Evolutionary conservation across 2,888 invertebrate genomes (phyloP).

Genomic region (Linnaemya tessellans): DNA sequence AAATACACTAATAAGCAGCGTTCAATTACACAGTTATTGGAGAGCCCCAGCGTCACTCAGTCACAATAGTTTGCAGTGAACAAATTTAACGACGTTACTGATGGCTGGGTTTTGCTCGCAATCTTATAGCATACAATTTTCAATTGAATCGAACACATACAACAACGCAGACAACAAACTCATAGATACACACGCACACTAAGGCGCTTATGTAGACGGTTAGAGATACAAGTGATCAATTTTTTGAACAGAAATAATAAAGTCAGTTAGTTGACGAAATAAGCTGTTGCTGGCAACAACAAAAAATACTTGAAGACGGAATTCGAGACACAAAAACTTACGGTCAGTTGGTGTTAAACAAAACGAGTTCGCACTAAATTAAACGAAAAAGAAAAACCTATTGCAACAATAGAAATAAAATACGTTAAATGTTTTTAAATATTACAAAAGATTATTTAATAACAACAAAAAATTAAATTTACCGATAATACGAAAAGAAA

Average conservation of each 20-base stretch:
- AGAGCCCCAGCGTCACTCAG: slow-evolving; percentile 20
- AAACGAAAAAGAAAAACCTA: not conserved
- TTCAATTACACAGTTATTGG: slow-evolving; percentile 48
- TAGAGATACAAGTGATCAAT: slow-evolving; percentile 65
- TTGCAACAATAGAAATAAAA: not conserved
- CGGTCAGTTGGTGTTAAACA: not conserved
- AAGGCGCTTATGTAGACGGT: slow-evolving; percentile 2
- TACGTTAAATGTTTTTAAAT: slow-evolving; percentile 1
- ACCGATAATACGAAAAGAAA: not conserved
- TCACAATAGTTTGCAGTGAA: not conserved
- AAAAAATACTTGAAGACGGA: slow-evolving; percentile 43
- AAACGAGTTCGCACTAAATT: slow-evolving; percentile 31
- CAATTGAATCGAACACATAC: slow-evolving; percentile 16
- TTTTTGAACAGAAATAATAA: slow-evolving; percentile 61
- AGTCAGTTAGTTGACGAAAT: slow-evolving; percentile 70
- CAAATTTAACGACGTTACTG: slow-evolving; percentile 15
- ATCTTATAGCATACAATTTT: slow-evolving; percentile 31
- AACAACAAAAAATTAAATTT: not conserved
- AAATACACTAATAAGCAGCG: slow-evolving; percentile 12
- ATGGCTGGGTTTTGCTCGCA: slow-evolving; percentile 41
- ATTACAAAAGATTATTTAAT: not conserved
- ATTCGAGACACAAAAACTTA: not conserved
- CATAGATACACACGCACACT: slow-evolving; percentile 51
- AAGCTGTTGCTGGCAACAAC: slow-evolving; percentile 70
- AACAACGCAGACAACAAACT: slow-evolving; percentile 32